Evolutionary conservation across 2,888 invertebrate species (phyloP).

Genomic region (Drosophila siamana): DNA sequence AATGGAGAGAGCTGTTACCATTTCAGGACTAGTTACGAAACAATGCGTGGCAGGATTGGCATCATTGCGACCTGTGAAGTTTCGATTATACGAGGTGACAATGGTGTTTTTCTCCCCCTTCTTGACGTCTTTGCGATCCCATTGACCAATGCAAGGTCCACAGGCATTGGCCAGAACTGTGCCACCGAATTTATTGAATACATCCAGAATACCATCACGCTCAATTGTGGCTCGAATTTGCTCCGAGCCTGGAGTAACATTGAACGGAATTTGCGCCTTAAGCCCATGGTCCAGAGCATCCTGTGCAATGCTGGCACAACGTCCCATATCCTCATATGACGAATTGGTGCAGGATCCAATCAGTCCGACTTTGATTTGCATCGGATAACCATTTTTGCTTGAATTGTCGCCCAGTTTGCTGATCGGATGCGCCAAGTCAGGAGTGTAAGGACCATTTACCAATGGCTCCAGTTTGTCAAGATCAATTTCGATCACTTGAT

Average conservation of each 20-base stretch:
- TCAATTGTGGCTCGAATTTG: constrained; percentile 99
- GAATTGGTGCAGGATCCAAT: constrained; percentile 99
- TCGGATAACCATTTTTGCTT: constrained; percentile 96
- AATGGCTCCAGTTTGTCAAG: constrained; percentile 97
- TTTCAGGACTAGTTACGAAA: constrained; percentile 97
- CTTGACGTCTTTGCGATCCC: constrained; percentile 98
- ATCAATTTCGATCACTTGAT: constrained; percentile 95
- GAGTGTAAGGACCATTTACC: constrained; percentile 99
- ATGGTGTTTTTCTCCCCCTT: constrained; percentile 99
- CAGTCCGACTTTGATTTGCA: constrained; percentile 96
- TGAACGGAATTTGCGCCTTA: constrained; percentile 97
- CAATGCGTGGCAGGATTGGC: constrained; percentile 99
- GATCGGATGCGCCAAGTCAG: constrained; percentile 98
- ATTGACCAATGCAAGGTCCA: constrained; percentile 99
- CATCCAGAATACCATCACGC: constrained; percentile 96
- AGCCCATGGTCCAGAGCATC: constrained; percentile 95
- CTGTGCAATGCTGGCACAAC: constrained; percentile 97
- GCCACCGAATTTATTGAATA: constrained; percentile 95
- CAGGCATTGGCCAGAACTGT: constrained; percentile 99
- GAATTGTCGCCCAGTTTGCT: constrained; percentile 94
- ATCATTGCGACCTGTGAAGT: constrained; percentile 99
- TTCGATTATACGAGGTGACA: constrained; percentile 99
- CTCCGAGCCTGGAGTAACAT: constrained; percentile 99
- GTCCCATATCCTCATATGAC: constrained; percentile 99
- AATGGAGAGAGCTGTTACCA: constrained; percentile 97